These are phyloP conservation scores for Seira musarum DNA, from an alignment of 2,888 invertebrate species.

Conservation along the genomic window DNA sequence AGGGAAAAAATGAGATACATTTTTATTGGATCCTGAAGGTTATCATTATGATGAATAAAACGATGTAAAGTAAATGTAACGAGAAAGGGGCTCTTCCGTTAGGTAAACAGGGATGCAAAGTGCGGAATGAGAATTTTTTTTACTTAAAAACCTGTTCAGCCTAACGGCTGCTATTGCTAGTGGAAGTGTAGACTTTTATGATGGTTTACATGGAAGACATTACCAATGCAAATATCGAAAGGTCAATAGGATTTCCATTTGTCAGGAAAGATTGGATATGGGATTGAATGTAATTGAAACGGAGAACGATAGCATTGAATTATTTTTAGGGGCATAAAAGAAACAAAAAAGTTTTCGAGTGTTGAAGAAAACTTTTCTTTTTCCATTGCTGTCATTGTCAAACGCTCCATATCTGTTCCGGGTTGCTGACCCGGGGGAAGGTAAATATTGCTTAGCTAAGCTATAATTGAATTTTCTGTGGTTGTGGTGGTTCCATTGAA, in stretches of 20 bases:
- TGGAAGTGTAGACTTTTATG: too few relatives aligned
- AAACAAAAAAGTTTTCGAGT: slow-evolving; percentile 1
- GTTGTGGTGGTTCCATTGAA: background rate
- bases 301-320: background rate
- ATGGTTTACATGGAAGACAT: background rate
- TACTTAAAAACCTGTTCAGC: too few relatives aligned
- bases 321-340: background rate
- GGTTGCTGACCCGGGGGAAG: background rate
- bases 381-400: background rate
- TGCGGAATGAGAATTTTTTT: too few relatives aligned
- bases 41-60: background rate
- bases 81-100: too few relatives aligned
- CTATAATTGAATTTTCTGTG: background rate
- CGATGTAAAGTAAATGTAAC: too few relatives aligned
- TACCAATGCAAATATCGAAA: background rate
- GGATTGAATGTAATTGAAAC: slow-evolving; percentile 7
- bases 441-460: slow-evolving; percentile 2
- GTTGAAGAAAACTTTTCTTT: background rate
- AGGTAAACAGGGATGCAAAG: too few relatives aligned
- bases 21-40: slow-evolving; percentile 1
- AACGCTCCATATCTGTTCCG: slow-evolving; percentile 2
- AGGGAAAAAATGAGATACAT: background rate
- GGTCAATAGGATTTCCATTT: background rate
- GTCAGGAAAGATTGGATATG: background rate
- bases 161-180: too few relatives aligned